Conservation (phyloP, 37 sponge, comb jelly and placozoan species). For the Ianthella basta region DNA sequence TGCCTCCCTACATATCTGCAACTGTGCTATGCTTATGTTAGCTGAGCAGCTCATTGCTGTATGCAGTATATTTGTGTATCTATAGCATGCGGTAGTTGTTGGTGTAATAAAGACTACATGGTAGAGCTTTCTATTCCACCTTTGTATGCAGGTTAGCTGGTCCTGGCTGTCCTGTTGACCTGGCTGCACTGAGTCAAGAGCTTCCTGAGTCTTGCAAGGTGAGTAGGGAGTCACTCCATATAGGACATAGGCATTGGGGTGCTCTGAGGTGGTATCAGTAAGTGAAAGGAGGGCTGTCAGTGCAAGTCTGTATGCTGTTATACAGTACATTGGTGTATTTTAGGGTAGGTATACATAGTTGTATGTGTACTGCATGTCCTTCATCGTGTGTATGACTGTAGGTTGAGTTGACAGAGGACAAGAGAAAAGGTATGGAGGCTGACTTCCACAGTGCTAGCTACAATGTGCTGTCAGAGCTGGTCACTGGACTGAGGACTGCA, state of each 20-base stretch:
- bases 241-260: background rate
- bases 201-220: conserved; percentile 30
- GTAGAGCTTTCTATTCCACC: background rate
- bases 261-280: too few relatives aligned
- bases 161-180: conserved; percentile 31
- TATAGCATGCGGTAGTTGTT: background rate
- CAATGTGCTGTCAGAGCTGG: conserved; percentile 60
- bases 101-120: background rate
- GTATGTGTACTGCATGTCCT: background rate
- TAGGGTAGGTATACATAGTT: background rate
- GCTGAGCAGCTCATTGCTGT: too few relatives aligned
- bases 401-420: conserved; percentile 34
- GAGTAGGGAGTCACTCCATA: background rate
- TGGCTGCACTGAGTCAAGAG: conserved; percentile 38
- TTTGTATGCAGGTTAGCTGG: conserved; percentile 18
- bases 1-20: too few relatives aligned
- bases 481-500: conserved; percentile 62
- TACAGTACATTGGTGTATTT: background rate
- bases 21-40: too few relatives aligned
- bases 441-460: conserved; percentile 78
- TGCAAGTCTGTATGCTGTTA: background rate
- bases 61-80: background rate
- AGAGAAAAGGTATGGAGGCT: conserved; percentile 64
- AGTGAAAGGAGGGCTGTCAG: background rate
- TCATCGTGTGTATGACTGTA: background rate